Conservation (phyloP, 2,113 vertebrate species). For the Tychaedon coryphoeus region DNA sequence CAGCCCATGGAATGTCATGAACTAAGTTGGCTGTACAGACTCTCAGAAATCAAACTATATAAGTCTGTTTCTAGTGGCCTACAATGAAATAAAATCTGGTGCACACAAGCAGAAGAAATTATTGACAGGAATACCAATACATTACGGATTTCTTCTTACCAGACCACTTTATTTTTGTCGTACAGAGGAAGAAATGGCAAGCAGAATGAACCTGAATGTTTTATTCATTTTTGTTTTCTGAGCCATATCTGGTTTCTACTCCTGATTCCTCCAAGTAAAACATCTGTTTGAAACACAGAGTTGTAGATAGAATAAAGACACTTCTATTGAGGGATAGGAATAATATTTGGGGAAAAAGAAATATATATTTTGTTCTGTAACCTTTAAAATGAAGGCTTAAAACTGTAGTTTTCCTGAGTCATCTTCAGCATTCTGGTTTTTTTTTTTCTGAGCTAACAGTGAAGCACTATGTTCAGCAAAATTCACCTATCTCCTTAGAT, state of each 20-base stretch:
- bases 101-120: background rate
- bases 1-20: background rate
- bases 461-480: background rate
- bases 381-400: background rate
- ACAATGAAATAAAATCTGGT: background rate
- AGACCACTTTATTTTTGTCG: background rate
- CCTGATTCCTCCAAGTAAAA: background rate
- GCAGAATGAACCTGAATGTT: background rate
- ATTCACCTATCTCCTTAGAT: background rate
- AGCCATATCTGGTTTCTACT: background rate
- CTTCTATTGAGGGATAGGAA: background rate
- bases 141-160: background rate
- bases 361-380: background rate
- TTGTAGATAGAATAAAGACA: background rate
- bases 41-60: background rate
- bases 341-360: background rate
- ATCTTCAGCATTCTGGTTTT: background rate
- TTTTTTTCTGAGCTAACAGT: background rate
- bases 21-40: background rate
- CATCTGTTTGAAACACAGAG: background rate
- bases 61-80: background rate
- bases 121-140: background rate
- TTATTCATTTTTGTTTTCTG: background rate
- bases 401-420: background rate
- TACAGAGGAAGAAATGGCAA: background rate